Evolutionary conservation across 2,797 vertebrate genomes (phyloP).

Genomic region (Morelia viridis): DNA sequence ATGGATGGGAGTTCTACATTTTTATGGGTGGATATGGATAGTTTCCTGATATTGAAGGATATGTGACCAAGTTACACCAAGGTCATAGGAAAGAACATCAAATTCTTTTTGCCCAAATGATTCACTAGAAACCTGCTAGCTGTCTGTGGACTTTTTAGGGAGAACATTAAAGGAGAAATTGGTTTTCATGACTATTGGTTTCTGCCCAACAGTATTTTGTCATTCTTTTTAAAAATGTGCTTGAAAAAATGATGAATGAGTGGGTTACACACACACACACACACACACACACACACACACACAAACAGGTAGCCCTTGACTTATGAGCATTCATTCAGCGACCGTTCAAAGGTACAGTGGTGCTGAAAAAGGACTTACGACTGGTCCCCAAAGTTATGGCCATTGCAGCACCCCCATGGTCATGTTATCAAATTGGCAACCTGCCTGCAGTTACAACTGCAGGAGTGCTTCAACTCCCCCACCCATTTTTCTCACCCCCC

Average conservation of each 20-base stretch:
- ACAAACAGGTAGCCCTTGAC: neutral
- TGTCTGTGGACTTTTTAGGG: neutral
- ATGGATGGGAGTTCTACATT: too few species aligned
- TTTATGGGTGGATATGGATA: neutral
- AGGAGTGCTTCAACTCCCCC: too few species aligned
- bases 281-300: neutral
- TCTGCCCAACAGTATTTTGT: conserved; percentile 17
- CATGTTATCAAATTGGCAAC: too few species aligned
- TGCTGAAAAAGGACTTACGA: too few species aligned
- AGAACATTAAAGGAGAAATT: conserved; percentile 21
- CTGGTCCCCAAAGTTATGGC: too few species aligned
- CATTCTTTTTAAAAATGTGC: neutral
- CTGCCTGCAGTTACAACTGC: too few species aligned
- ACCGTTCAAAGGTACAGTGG: too few species aligned
- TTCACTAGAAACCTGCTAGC: neutral
- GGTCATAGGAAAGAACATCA: neutral
- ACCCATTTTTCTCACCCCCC: too few species aligned
- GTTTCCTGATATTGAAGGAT: neutral
- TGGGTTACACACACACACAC: neutral
- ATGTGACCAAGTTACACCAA: neutral
- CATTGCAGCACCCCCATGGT: too few species aligned
- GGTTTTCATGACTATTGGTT: neutral
- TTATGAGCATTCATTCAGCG: too few species aligned
- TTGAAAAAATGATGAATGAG: conserved; percentile 32
- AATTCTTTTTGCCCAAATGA: neutral